Evolutionary conservation across 2,797 vertebrate genomes (phyloP), one percentile per base, ranked within the genome.

Genomic region (Moxostoma hubbsi): DNA sequence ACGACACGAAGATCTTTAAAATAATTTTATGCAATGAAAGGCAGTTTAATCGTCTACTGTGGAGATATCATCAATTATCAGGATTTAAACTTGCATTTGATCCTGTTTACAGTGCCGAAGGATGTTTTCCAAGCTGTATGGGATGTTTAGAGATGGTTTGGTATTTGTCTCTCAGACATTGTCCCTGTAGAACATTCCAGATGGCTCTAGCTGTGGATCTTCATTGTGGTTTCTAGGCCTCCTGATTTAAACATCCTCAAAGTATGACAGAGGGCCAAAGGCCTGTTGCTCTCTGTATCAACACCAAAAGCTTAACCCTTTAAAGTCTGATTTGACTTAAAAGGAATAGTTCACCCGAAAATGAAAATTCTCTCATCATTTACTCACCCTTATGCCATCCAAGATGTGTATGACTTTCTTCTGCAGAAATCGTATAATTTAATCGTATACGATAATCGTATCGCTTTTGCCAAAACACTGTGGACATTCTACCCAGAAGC

Each of bases 191-290:
- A 59, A 70, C 72, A 46, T 85, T 86, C 71, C 85, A 85, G 76
- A 86, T 86, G 78, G 73, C 86, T 85, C 67, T 80, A 53, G 58
- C 61, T 36, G 73, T 82, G 69, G 73, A 80, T 75, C 69, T 80
- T 53, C 36, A 36, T 36, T 84, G 58, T 81, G 79, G 65, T 72
- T 72, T 69, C 53, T 50, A 73, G 65, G 63, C 72, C 75, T 69
- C 49, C 59, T 77, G 45, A 75, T 73, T 76, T 71, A 82, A 77
- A 67, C 13, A 74, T 55, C 80, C 65, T 61, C 24, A 69, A 18
- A 49, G 13, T 66, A 81, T 9, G 16, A 62, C 66, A 69, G 47
- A 73, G 13, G 81, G 84, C 79, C 73, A 82, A 54, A 77, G 53
- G 71, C 46, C 51, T 75, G 53, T 83, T 87, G 65, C 87, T 81